Evolutionary conservation across 2,797 vertebrate genomes (phyloP), one percentile per base, ranked within the genome.

Genomic region (Cyclura pinguis): DNA sequence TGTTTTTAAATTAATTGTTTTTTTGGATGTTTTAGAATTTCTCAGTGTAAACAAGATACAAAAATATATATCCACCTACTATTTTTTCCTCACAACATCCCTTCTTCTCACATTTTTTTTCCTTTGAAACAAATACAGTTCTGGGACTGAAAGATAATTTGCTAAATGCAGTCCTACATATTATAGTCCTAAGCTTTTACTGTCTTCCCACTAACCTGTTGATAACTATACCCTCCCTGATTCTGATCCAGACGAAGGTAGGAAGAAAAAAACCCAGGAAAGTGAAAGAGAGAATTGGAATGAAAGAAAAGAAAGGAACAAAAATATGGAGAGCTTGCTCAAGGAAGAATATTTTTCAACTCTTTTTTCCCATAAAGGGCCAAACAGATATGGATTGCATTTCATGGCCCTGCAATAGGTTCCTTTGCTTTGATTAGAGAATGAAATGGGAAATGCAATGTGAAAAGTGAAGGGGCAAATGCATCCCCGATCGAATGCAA

Each of bases 401-500:
- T 47, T 47, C 42, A 47, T 47, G 22, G 24, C 57, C 47, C 35
- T 62, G 76, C 38, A 87, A 47, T 47, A 20, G 27, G n/a, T 42
- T 52, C 29, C 14, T n/a, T 42, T 57, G 22, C 32, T 38, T 72
- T 24, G 16, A 5, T 84, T 47, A 73, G 50, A 38, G 47, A 47
- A 12, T 13, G 0, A 76, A 76, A 64, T 81, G 69, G 24, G 62
- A 59, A 69, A 35, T 81, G 50, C 55, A 35, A 6, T 47, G 35
- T 22, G 77, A 80, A 59, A n/a, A 35, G 47, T 69, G 80, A 29
- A 82, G 55, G 69, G 47, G 52, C n/a, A 24, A 35, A 64, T 38
- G 73, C 80, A 77, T 77, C n/a, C 78, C 72, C 76, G 72, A 69
- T 57, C 84, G 80, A 78, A 84, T 57, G 50, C 50, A 72, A 18